Conservation (phyloP, 2,797 vertebrate genomes). For the Lepus townsendii region DNA sequence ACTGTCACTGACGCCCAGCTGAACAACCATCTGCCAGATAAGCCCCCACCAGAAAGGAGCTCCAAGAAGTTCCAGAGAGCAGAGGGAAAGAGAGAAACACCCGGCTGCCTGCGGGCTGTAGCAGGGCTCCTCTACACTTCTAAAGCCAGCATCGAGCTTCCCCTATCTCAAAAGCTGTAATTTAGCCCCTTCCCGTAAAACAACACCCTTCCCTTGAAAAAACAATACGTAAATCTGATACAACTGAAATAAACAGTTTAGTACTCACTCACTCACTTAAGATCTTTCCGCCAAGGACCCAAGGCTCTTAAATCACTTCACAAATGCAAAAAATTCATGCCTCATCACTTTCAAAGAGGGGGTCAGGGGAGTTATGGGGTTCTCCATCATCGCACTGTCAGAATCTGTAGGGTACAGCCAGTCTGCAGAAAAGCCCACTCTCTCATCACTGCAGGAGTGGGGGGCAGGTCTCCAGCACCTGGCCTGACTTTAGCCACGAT, state of each 20-base stretch:
- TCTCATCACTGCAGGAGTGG: background rate
- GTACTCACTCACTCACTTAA: constrained; percentile 39
- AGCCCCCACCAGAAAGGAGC: background rate
- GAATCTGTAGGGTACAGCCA: background rate
- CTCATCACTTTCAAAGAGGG: constrained; percentile 36
- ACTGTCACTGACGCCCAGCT: background rate
- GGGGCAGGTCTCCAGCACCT: constrained; percentile 1
- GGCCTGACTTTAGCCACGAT: background rate
- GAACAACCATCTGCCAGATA: background rate
- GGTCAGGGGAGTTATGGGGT: background rate
- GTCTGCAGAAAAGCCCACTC: background rate
- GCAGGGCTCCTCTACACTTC: constrained; percentile 55
- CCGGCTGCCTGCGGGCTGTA: background rate
- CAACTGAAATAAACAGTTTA: constrained; percentile 45
- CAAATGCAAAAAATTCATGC: constrained; percentile 57
- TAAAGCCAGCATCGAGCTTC: constrained; percentile 26
- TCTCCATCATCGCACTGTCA: background rate
- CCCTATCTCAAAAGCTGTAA: constrained; percentile 58
- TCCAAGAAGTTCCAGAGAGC: background rate
- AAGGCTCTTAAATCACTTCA: constrained; percentile 54
- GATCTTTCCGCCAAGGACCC: constrained; percentile 23
- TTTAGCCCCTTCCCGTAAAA: constrained; percentile 64
- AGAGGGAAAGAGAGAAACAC: background rate
- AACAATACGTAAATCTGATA: constrained; percentile 52
- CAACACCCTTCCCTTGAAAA: constrained; percentile 65